Base-by-base conservation (phyloP, 2,797 vertebrate species). In the Labroides dimidiatus region DNA sequence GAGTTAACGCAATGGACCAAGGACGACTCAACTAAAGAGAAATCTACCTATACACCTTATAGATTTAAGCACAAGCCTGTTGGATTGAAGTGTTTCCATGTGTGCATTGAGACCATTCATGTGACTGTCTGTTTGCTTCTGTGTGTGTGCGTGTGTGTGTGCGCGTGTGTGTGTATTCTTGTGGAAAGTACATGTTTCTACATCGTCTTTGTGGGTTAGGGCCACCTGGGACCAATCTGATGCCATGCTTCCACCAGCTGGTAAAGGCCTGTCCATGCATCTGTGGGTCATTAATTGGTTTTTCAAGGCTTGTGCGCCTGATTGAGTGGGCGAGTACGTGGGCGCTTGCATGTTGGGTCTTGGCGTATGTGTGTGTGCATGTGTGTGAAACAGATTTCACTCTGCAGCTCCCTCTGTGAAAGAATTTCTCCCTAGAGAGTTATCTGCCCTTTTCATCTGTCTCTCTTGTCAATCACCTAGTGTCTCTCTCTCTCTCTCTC, bases 211-310 rank as follows among this genome's bases (percentile, higher is more conserved):
- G 56, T 77, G 69, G 76, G 64, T 55, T 59, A n/a, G 58, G 30
- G 58, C 86, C 88, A 87, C 79, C 69, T 88, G 80, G 65, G 66
- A 75, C 70, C 77, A 69, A 78, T 86, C 66, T 74, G 77, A 85
- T 19, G 68, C 69, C 64, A 49, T 62, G 61, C 49, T 64, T 84
- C 80, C 72, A 70, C 81, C 84, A 84, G 78, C 81, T 87, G 87
- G 84, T 47, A 71, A 57, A 78, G 47, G 14, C 36, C 37, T 24
- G 55, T 21, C 56, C 24, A 55, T 61, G 68, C 13, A 23, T 75
- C 64, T 53, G 37, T 39, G 43, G 44, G 48, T 55, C 61, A 72
- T 64, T 60, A 57, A 16, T 51, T 75, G 71, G 49, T 77, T 45
- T 73, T 37, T 21, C 63, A 64, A 66, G 54, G 69, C 75, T 52